phyloP scores from a whole-genome alignment of 2,888 invertebrate species.

The Nymphalis urticae region DNA sequence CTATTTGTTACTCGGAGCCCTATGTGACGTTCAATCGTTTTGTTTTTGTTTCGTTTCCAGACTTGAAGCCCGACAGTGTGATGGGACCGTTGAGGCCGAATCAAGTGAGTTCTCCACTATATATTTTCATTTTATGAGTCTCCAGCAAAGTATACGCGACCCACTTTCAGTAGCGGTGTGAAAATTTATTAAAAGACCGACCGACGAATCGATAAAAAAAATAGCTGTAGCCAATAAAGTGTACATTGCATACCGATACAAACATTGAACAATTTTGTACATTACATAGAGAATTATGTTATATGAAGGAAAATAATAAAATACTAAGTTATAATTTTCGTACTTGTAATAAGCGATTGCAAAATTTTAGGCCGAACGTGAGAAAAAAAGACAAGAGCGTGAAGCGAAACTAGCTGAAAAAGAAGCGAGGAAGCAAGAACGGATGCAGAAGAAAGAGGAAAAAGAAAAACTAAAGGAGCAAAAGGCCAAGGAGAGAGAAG shows the following conservation, averaged over 20 bases:
- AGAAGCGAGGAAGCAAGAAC: constrained; percentile 71
- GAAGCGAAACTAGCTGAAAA: constrained; percentile 78
- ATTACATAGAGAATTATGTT: too few species aligned
- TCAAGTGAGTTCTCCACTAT: constrained; percentile 53
- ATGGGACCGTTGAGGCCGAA: constrained; percentile 56
- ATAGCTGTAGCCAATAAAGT: too few species aligned
- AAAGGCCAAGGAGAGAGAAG: constrained; percentile 76
- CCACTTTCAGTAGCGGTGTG: too few species aligned
- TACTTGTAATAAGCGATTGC: background rate
- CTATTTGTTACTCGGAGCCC: too few species aligned
- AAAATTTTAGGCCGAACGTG: constrained; percentile 71
- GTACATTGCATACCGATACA: too few species aligned
- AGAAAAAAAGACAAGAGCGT: constrained; percentile 79
- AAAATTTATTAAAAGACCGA: too few species aligned
- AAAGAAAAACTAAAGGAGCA: constrained; percentile 72
- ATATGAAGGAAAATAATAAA: too few species aligned
- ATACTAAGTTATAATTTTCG: background rate
- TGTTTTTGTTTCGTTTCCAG: constrained; percentile 46
- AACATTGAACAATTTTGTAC: too few species aligned
- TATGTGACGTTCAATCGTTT: background rate
- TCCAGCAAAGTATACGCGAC: too few species aligned
- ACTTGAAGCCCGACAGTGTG: constrained; percentile 62
- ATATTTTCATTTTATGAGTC: background rate
- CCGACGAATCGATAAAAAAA: too few species aligned
- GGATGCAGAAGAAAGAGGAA: constrained; percentile 76